Evolutionary conservation across 2,888 invertebrate species (phyloP), one percentile per base, ranked within the genome.

Genomic region (Aphidius colemani): DNA sequence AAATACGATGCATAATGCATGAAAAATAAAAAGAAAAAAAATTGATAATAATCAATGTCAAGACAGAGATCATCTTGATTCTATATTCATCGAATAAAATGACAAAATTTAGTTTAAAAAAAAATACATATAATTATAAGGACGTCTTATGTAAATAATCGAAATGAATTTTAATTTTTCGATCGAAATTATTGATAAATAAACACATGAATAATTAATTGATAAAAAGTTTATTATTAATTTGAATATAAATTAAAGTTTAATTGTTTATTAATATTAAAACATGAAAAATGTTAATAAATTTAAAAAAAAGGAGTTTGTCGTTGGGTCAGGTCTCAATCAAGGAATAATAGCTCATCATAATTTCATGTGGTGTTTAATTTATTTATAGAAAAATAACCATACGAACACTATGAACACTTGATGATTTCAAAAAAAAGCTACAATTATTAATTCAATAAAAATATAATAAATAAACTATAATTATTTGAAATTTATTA

Each of bases 311-410:
- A 18, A 79, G 72, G 73, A 75, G 67, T 70, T 75, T 1, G 30
- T 71, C 73, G 75, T 79, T 81, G 75, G 80, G 78, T 79, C 80
- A 77, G 81, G 80, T 81, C n/a, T n/a, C n/a, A n/a, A n/a, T n/a
- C 80, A 79, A 81, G 79, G 78, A 79, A 81, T 81, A 81, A 81
- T 81, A 74, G 70, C 71, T 77, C 76, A 77, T 80, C 80, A 80
- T 79, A 80, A 79, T 81, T 79, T 78, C 80, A 80, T 77, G 70
- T 67, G 66, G 68, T 68, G 57, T 53, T 39, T 48, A 43, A 48
- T 57, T 56, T 61, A 56, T 40, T 68, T 67, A 55, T 73, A 77
- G 76, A 75, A 75, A 78, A 75, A 72, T 72, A 68, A 66, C 66
- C 59, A 55, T 53, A 59, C 50, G 41, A 59, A 56, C 43, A 56